These are phyloP conservation scores for Radopholus similis DNA, from an alignment of 1,140 invertebrate genomes.

Conservation along the genomic window DNA sequence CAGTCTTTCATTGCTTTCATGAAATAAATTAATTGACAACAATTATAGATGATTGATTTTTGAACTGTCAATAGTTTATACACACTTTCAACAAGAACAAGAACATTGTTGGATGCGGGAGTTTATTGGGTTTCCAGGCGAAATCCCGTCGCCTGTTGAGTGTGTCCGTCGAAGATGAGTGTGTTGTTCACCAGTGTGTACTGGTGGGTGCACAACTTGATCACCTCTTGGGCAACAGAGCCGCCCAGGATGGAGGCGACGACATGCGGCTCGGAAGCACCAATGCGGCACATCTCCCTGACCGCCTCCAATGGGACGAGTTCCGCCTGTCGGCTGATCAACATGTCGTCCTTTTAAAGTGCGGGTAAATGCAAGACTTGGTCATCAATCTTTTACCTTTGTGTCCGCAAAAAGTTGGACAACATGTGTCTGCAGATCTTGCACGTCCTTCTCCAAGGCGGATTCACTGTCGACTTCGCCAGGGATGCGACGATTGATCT, in stretches of 20 bases:
- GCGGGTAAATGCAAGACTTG: neutral
- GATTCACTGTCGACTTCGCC: conserved; percentile 64
- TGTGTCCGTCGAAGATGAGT: conserved; percentile 79
- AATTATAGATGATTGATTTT: neutral
- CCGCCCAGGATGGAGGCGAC: conserved; percentile 89
- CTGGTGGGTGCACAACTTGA: conserved; percentile 93
- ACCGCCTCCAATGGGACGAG: conserved; percentile 33
- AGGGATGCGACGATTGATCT: conserved; percentile 82
- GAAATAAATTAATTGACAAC: neutral
- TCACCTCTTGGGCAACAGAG: conserved; percentile 87
- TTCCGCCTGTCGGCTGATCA: conserved; percentile 11
- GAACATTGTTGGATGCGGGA: too few relatives aligned
- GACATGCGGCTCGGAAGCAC: conserved; percentile 86
- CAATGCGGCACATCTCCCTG: conserved; percentile 68
- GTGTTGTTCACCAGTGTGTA: conserved; percentile 93
- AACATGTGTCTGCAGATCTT: conserved; percentile 12
- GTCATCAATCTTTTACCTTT: neutral
- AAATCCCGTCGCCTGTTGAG: conserved; percentile 71
- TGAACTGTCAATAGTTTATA: neutral
- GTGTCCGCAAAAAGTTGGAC: conserved; percentile 6
- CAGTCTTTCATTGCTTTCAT: too few relatives aligned
- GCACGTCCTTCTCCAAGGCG: conserved; percentile 2
- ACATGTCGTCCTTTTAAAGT: conserved; percentile 20
- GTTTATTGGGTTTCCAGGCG: conserved; percentile 8
- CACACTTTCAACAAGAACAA: too few relatives aligned